Evolutionary conservation across 2,113 vertebrate species (phyloP), one percentile per base, ranked within the genome.

Genomic region (Tursiops truncatus): DNA sequence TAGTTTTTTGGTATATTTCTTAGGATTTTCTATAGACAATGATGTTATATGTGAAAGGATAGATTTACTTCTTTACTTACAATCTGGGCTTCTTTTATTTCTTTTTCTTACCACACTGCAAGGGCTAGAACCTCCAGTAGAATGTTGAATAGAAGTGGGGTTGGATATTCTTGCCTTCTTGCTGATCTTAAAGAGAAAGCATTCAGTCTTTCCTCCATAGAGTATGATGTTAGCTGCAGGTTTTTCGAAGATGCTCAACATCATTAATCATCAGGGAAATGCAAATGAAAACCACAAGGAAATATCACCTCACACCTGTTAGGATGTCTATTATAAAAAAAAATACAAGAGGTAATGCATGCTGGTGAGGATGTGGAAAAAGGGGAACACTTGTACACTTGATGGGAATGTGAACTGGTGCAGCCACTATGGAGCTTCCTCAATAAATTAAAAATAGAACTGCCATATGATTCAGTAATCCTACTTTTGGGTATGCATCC

Each of bases 51-150:
- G 53, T 26, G 13, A 89, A 83, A 96, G n/a, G 36, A 88, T 53
- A 58, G 70, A 44, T 92, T 95, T 79, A 25, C 81, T 81, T 94
- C 36, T 92, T 95, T 79, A 25, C 81, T 81, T 94, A 74, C 20
- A 60, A 60, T 50, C 28, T 88, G 56, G 8, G 21, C 63, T 65
- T 21, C 9, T 31, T 47, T 93, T 26, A 41, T 91, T 68, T 96
- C 31, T 87, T 95, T 94, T 63, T 77, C 53, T 89, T 87, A 62
- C n/a, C n/a, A 56, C 76, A 77, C 36, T 77, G 25, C 53, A 82
- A 95, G 63, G 68, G 8, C 36, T 86, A 86, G 10, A 77, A 60
- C 50, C 87, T 90, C 68, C 38, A 84, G 38, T 50, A 91, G 33
- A 91, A 68, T 68, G 17, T 77, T 84, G 94, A 95, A 73, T 26